Conservation (phyloP, 2,888 invertebrate genomes). For the Mantis religiosa region DNA sequence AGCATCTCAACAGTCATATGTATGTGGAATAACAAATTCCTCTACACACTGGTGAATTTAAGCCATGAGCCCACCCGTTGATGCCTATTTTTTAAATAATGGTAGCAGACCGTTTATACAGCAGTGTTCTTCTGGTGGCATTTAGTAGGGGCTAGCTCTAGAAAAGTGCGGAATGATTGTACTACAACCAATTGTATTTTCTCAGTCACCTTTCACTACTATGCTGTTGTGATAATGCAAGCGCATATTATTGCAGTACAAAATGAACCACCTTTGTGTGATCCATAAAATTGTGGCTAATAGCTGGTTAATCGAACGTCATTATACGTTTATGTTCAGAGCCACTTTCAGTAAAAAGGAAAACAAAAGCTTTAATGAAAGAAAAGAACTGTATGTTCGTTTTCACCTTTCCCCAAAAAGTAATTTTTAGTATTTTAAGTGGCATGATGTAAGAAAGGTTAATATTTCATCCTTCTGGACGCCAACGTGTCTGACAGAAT, state of each 20-base stretch:
- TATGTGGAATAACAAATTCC: too few species aligned
- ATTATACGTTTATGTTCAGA: not conserved
- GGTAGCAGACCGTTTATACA: too few species aligned
- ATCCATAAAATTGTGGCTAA: not conserved
- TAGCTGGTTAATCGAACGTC: not conserved
- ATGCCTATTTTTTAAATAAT: too few species aligned
- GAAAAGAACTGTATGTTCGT: too few species aligned
- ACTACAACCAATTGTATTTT: not conserved
- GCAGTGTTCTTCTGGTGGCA: too few species aligned
- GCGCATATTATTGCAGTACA: not conserved
- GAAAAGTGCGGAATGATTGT: too few species aligned
- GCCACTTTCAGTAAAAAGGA: not conserved
- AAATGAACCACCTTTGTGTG: not conserved
- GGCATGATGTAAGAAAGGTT: not conserved
- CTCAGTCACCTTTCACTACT: not conserved
- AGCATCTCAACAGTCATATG: too few species aligned
- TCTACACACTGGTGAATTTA: too few species aligned
- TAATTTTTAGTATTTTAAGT: not conserved
- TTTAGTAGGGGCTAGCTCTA: too few species aligned
- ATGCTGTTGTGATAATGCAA: not conserved
- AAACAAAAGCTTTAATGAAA: too few species aligned
- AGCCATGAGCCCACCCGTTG: too few species aligned
- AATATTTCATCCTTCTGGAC: constrained; percentile 21
- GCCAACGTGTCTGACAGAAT: constrained; percentile 16
- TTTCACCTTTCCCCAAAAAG: not conserved